Base-by-base conservation (phyloP, 2,888 invertebrate genomes). In the Drosophila suboccidentalis region DNA sequence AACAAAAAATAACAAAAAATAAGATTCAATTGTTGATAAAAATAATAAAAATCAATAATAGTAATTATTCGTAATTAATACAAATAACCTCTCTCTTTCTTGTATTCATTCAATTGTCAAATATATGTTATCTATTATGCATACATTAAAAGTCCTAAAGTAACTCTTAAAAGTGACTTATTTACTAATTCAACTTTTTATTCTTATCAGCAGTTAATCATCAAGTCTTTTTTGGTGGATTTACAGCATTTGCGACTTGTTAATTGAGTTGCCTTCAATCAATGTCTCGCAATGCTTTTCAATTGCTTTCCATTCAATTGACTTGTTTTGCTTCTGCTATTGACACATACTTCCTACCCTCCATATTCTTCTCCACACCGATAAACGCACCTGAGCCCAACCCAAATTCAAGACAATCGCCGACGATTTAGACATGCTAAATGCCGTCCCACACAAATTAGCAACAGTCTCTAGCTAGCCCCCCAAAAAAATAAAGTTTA, bases 381-480 rank as follows among this genome's bases (percentile, higher is more conserved):
- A 6, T 17, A 13, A 34, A 9, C 2, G n/a, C 49, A 59, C 13
- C 47, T 11, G 4, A 49, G 54, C 53, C 72, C 58, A 59, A 60
- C 64, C 64, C 64, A 62, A 63, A 69, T 19, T 15, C 54, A 55
- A 75, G 32, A 73, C 67, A 78, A 75, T 64, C 59, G 46, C 55
- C 38, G n/a, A 13, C 41, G 49, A 44, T 44, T 72, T 53, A 53
- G 17, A 54, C 62, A 63, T 78, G 78, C 76, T 65, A 78, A 78
- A 75, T 63, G 49, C 17, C 72, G 58, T 32, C 75, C 72, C 66
- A 75, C 69, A 66, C 63, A 72, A 75, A 75, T 78, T 78, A 75
- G 61, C 71, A 71, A 29, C 53, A 15, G 15, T 43, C 59, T 29
- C 22, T 17, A 57, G 41, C 49, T 59, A 29, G 19, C 47, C 17